Evolutionary conservation across 2,113 vertebrate genomes (phyloP), one percentile per base, ranked within the genome.

Genomic region (Pimephales promelas): DNA sequence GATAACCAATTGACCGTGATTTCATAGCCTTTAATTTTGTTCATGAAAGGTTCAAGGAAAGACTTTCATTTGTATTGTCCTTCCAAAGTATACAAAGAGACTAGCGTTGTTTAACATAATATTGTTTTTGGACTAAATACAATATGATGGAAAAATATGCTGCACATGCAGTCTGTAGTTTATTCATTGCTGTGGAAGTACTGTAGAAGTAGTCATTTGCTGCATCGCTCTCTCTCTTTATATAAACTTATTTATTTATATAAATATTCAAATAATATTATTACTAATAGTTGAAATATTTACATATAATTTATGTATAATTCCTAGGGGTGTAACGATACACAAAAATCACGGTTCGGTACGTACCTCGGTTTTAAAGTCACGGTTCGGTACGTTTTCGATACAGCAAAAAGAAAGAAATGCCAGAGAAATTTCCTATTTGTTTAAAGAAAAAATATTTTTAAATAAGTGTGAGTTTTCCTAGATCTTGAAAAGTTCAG

Each of bases 1-100:
- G 83, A 89, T 90, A 89, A 72, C 84, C 87, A 87, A 90, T 91
- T 90, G 89, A 89, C 88, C 86, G 24, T 47, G 84, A 79, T 86
- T 84, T 88, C 82, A 84, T 84, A 82, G 78, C 68, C 82, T 82
- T 82, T 80, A 75, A 88, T 84, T 85, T 88, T 85, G 52, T 86
- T 81, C 84, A 71, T 80, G 74, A 36, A 75, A 87, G 76, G 62
- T 86, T 85, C 81, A 64, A 62, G n/a, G 61, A 56, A 40, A 49
- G 4, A 18, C 79, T 89, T 88, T 90, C 31, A 75, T 86, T 70
- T 54, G 70, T 86, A 73, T 83, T 75, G 61, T 1, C 34, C 76
- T 14, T 90, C 66, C 61, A 14, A 76, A 68, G 36, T 61, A n/a
- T 68, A 57, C 78, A 68, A 20, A 59, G 18, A 36, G 26, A 68